These are phyloP conservation scores for Microcebus jonahi DNA, from an alignment of 2,113 vertebrate genomes.

Conservation along the genomic window DNA sequence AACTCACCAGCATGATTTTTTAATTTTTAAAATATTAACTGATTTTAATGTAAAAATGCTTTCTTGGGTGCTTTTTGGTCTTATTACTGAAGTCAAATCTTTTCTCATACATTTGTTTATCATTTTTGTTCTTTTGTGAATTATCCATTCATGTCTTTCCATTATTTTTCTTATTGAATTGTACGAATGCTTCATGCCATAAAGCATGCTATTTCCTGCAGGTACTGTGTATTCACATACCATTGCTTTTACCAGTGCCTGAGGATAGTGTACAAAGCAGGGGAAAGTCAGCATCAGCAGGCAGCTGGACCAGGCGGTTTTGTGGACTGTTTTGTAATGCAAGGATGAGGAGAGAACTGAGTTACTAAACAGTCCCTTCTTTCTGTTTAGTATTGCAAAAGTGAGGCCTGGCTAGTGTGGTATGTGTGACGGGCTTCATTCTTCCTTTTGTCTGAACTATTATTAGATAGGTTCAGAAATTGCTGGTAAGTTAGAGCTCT, in stretches of 20 bases:
- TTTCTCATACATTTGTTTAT: background rate
- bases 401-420: background rate
- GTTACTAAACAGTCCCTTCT: slow-evolving; percentile 43
- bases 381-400: slow-evolving; percentile 62
- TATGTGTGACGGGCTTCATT: background rate
- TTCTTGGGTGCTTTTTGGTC: background rate
- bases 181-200: background rate
- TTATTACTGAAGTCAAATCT: background rate
- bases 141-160: background rate
- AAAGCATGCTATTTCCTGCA: background rate
- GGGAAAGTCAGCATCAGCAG: background rate
- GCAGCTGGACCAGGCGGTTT: background rate
- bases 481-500: background rate
- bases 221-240: background rate
- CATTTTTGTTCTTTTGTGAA: slow-evolving; percentile 11
- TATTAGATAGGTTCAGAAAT: slow-evolving; percentile 24
- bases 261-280: background rate
- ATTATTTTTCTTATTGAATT: background rate
- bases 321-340: slow-evolving; percentile 9
- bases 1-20: background rate
- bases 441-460: slow-evolving; percentile 4
- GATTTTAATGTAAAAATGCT: background rate
- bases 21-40: background rate
- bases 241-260: background rate
- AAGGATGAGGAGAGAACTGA: background rate